Evolutionary conservation across 2,888 invertebrate species (phyloP).

Genomic region (Drosophila subquinaria): DNA sequence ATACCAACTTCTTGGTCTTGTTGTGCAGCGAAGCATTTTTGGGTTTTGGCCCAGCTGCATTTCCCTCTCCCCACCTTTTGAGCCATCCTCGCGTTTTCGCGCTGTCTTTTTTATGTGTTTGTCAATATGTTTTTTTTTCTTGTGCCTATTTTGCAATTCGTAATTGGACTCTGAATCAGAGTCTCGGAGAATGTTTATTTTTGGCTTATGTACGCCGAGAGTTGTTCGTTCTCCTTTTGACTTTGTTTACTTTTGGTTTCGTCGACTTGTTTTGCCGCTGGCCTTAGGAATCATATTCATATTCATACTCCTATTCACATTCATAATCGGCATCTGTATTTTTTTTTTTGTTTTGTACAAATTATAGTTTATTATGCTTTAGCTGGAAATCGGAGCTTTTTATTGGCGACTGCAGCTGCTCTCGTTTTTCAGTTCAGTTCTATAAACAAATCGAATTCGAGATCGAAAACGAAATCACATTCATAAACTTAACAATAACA

Average conservation of each 20-base stretch:
- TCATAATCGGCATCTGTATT: constrained; percentile 33
- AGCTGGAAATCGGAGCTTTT: constrained; percentile 60
- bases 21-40: constrained; percentile 15
- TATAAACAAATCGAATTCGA: constrained; percentile 45
- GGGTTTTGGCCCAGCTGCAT: background rate
- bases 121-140: constrained; percentile 6
- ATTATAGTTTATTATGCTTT: constrained; percentile 68
- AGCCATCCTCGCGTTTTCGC: background rate
- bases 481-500: constrained; percentile 11
- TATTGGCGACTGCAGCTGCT: constrained; percentile 15
- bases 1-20: constrained; percentile 3
- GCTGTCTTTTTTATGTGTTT: constrained; percentile 12
- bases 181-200: constrained; percentile 64
- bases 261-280: constrained; percentile 26
- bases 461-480: constrained; percentile 15
- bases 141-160: constrained; percentile 58
- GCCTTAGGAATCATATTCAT: constrained; percentile 23
- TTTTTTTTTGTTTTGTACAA: constrained; percentile 44
- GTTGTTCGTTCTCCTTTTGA: constrained; percentile 11
- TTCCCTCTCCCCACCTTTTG: background rate
- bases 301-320: constrained; percentile 6
- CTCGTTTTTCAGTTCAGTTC: constrained; percentile 11
- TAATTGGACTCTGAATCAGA: constrained; percentile 63
- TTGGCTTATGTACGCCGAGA: constrained; percentile 46
- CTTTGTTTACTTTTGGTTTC: constrained; percentile 71